Evolutionary conservation across 2,888 invertebrate genomes (phyloP).

Genomic region (Himalopsyche tibetana): DNA sequence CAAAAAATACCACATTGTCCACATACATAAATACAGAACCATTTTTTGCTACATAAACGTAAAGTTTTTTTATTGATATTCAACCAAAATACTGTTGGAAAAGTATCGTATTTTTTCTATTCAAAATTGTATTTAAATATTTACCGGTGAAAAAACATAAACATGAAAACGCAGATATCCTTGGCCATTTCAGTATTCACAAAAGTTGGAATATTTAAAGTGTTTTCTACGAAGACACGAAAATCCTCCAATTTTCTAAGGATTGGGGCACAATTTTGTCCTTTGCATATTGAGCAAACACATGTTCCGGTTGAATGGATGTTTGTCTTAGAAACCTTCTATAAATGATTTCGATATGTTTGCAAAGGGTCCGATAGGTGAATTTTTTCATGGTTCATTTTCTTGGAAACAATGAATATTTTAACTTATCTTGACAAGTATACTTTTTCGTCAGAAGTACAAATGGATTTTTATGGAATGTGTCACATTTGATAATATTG

Average conservation of each 20-base stretch:
- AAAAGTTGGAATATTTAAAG: not conserved
- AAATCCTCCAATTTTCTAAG: constrained; percentile 24
- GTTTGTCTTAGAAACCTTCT: constrained; percentile 56
- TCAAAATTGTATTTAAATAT: too few relatives aligned
- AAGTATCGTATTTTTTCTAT: too few relatives aligned
- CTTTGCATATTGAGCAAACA: constrained; percentile 38
- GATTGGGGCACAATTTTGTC: not conserved
- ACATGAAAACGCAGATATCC: too few relatives aligned
- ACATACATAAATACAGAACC: too few relatives aligned
- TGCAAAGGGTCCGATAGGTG: constrained; percentile 57
- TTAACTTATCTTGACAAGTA: constrained; percentile 1
- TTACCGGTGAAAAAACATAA: too few relatives aligned
- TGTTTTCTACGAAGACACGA: not conserved
- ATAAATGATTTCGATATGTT: constrained; percentile 59
- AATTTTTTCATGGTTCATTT: constrained; percentile 46
- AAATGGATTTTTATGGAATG: not conserved
- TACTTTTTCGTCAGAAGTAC: not conserved
- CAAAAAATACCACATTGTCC: too few relatives aligned
- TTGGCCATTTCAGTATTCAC: not conserved
- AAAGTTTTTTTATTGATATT: too few relatives aligned
- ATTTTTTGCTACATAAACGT: too few relatives aligned
- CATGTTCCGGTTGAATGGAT: not conserved
- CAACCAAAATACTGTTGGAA: too few relatives aligned
- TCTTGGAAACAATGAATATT: constrained; percentile 57
- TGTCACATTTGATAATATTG: too few relatives aligned